phyloP scores from a whole-genome alignment of 1,140 invertebrate species.

The Aphis gossypii region DNA sequence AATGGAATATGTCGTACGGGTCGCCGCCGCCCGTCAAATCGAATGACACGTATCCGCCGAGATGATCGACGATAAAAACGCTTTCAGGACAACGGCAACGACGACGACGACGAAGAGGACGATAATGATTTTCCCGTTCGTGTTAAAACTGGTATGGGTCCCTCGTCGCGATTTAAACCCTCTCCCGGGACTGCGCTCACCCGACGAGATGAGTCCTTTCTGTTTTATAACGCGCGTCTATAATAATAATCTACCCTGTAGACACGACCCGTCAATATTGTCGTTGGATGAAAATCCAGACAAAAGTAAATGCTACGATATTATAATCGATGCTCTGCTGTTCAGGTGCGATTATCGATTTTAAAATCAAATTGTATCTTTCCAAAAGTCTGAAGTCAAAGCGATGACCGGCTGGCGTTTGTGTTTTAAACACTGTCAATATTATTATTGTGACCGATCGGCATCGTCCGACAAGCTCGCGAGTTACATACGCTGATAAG shows the following conservation, averaged over 20 bases:
- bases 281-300: neutral
- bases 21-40: conserved; percentile 26
- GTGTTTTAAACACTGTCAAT: too few species aligned
- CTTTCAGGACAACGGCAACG: neutral
- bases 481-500: too few species aligned
- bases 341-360: neutral
- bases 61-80: conserved; percentile 42
- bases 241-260: too few species aligned
- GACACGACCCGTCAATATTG: neutral
- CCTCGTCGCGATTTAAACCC: neutral
- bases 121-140: neutral
- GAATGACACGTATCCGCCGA: conserved; percentile 35
- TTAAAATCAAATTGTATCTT: neutral
- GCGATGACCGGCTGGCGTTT: too few species aligned
- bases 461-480: too few species aligned
- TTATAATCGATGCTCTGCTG: neutral
- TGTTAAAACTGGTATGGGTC: neutral
- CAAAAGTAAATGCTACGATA: neutral
- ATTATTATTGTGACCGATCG: neutral
- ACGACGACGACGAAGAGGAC: neutral
- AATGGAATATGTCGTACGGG: neutral
- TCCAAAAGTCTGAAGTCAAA: neutral
- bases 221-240: neutral
- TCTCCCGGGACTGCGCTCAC: neutral
- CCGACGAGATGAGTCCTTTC: neutral